phyloP scores from a whole-genome alignment of 2,797 vertebrate species.

The Eulemur albifrons region DNA sequence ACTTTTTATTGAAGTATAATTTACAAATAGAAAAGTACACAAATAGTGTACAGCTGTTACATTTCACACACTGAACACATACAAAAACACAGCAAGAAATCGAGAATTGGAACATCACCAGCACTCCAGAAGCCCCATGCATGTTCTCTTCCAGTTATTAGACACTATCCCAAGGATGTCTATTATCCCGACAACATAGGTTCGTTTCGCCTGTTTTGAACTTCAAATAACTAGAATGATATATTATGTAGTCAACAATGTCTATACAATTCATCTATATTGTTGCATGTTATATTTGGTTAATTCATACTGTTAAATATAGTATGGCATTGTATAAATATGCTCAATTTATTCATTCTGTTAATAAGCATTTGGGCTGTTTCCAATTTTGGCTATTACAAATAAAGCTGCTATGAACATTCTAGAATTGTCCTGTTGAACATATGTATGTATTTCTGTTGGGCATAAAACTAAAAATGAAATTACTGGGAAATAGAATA shows the following conservation, averaged over 20 bases:
- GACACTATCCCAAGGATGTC: background rate
- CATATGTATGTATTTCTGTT: background rate
- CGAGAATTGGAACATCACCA: conserved; percentile 11
- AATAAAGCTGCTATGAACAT: conserved; percentile 70
- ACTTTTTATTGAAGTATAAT: background rate
- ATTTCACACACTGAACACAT: conserved; percentile 25
- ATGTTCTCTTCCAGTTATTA: background rate
- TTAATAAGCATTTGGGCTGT: conserved; percentile 49
- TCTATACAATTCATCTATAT: background rate
- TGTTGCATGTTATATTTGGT: conserved; percentile 53
- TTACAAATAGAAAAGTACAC: background rate
- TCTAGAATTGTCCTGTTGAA: conserved; percentile 23
- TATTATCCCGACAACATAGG: background rate
- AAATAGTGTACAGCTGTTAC: background rate
- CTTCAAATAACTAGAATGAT: conserved; percentile 35
- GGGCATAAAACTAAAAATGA: conserved; percentile 12
- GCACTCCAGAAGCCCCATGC: background rate
- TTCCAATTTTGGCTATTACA: conserved; percentile 41
- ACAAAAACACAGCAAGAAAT: background rate
- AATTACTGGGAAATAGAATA: background rate
- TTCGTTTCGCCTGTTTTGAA: conserved; percentile 10
- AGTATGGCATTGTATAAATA: conserved; percentile 46
- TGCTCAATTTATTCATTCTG: background rate
- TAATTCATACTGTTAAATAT: conserved; percentile 12
- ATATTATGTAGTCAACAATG: background rate